Evolutionary conservation across 2,888 invertebrate genomes (phyloP), one percentile per base, ranked within the genome.

Genomic region (Brachycybe producta): DNA sequence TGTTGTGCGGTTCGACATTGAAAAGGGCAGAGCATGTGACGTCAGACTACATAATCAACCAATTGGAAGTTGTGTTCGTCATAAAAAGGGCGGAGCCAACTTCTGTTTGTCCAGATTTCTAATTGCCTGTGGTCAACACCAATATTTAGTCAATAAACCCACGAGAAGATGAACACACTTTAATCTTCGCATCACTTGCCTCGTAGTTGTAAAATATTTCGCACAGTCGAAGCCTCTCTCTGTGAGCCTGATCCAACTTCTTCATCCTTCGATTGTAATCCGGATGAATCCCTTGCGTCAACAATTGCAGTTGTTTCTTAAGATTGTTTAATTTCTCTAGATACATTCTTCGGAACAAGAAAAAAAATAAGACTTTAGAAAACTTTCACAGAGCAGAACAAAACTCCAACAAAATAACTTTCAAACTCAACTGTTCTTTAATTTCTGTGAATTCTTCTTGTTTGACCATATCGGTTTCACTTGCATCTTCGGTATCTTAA

Each of bases 401-500:
- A n/a, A n/a, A n/a, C n/a, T n/a, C n/a, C n/a, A n/a, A n/a, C n/a
- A n/a, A n/a, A n/a, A n/a, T n/a, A n/a, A n/a, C n/a, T n/a, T n/a
- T n/a, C n/a, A n/a, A n/a, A n/a, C n/a, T n/a, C n/a, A n/a, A 84
- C 83, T 86, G 86, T 69, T 88, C 87, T 67, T 86, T 87, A 52
- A 86, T 82, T 71, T 86, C 87, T 26, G 82, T 75, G 28, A 81
- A 83, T 60, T 82, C 82, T 64, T 83, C 82, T 58, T 79, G 78
- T 62, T 82, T 79, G 35, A 84, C 81, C 69, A 82, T 78, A 60
- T 92, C 92, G n/a, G 88, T 86, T 69, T 94, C 94, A 68, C 91
- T 91, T 0, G 92, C 92, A 72, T 94, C 94, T 69, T 92, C 94
- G 0, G 94, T 94, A 66, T 92, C 92, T 82, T 55, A 3, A 45